Base-by-base conservation (phyloP, 2,113 vertebrate species). In the Tautogolabrus adspersus region DNA sequence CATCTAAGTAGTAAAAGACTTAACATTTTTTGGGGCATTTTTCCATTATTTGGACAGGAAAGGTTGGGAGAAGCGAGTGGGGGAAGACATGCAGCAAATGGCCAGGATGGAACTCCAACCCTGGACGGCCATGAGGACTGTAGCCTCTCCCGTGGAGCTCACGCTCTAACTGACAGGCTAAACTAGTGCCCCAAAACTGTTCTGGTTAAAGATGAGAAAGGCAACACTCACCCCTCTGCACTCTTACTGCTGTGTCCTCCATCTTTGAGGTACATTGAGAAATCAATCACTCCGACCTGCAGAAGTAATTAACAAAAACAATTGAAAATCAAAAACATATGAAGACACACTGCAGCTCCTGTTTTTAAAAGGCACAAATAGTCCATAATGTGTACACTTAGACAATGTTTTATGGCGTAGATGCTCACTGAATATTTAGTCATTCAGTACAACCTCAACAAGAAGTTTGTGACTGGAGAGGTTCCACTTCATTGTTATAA, bases 181-280 rank as follows among this genome's bases (percentile, higher is more conserved):
- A 34, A 34, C 30, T 34, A 3, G 30, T 34, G 30, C 4, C 30
- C 30, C 10, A 51, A 21, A 38, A 26, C 12, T 8, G 1, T 3
- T 22, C 15, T 19, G 16, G 30, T 46, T 13, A 11, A 2, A 9
- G 16, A 9, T 57, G 0, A 23, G 12, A 11, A 40, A 26, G 49
- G 59, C 44, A 23, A 30, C 6, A 93, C 97, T 91, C 91, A 99
- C 98, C 97, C 97, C 86, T 99, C 98, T 0, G 91, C 96, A 73
- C 96, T 97, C 93, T 99, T 98, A 2, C 96, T 98, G 88, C 96
- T 98, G 93, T 96, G 94, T 12, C 92, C 96, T 0, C 97, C 97
- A 3, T 99, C 98, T 92, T 99, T 99, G 52, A 99, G 94, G 89
- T 99, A 99, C 97, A 99, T 98, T 0, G 98, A 99, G 88, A 99